These are phyloP conservation scores for Echinometra lucunter DNA, from an alignment of 53 echinoderm and acorn worm genomes.

Conservation along the genomic window DNA sequence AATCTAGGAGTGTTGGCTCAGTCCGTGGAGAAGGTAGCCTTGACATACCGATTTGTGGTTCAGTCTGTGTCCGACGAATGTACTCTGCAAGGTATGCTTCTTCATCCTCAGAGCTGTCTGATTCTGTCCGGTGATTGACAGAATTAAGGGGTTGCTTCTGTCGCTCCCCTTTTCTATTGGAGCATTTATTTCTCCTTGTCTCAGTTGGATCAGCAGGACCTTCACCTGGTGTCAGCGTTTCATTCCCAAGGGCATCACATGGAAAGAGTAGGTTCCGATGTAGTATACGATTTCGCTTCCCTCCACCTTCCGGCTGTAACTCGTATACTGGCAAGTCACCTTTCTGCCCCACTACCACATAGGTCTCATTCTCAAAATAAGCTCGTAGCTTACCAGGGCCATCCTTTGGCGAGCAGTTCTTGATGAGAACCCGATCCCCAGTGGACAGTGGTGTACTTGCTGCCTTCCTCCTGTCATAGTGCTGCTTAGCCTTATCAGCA, in stretches of 20 bases:
- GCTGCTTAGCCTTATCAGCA: constrained; percentile 41
- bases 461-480: constrained; percentile 56
- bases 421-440: constrained; percentile 9
- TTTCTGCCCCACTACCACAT: constrained; percentile 19
- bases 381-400: constrained; percentile 65
- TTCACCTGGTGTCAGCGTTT: neutral
- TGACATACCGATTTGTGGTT: too few species aligned
- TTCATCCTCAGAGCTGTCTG: constrained; percentile 20
- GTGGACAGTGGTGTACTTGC: neutral
- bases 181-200: too few species aligned
- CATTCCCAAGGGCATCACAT: constrained; percentile 12
- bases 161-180: neutral
- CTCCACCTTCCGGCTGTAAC: constrained; percentile 57
- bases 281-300: constrained; percentile 13
- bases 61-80: too few species aligned
- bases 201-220: neutral
- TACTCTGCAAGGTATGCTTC: constrained; percentile 1
- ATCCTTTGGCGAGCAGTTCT: constrained; percentile 8
- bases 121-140: too few species aligned
- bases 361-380: constrained; percentile 61
- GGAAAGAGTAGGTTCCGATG: constrained; percentile 73
- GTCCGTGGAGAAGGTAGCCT: neutral
- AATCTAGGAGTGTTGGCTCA: neutral
- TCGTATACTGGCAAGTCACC: constrained; percentile 71
- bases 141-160: too few species aligned